Evolutionary conservation across 2,888 invertebrate species (phyloP), one percentile per base, ranked within the genome.

Genomic region (Ditula angustiorana): DNA sequence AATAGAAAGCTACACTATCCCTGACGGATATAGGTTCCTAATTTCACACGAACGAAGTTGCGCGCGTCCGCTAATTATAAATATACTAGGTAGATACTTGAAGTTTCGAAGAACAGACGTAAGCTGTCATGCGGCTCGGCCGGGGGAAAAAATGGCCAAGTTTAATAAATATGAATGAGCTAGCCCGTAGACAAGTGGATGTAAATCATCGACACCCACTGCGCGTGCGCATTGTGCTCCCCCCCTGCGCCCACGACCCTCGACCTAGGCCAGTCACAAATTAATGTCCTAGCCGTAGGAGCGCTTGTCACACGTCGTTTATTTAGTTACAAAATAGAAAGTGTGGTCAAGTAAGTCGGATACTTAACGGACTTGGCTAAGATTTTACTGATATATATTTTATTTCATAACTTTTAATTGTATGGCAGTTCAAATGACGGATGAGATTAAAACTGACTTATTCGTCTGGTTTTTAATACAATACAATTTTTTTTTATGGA

Each of bases 131-230:
- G 78, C n/a, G n/a, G n/a, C 63, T 69, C 61, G 72, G 89, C 76
- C 77, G 79, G 74, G 72, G 77, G 81, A 90, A 90, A 87, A 89
- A 88, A 74, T 76, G 73, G 79, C 80, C 73, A 79, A 76, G 76
- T 78, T 82, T 84, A 86, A 88, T 90, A 89, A 87, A 90, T 89
- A 89, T 88, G 87, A 88, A 88, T 88, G 86, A 86, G 81, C n/a
- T n/a, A n/a, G 80, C 71, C 68, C 75, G 78, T 74, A 77, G 78
- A 81, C 78, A 77, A 73, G 79, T 63, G 71, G 76, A 73, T 69
- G 86, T 88, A 88, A 87, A 88, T 90, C 88, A 87, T 80, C 72
- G 82, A 86, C 88, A 86, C 90, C 90, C 90, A 90, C 90, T 82
- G 88, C 77, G 88, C 78, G 70, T 56, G 77, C 82, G 79, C 81